These are phyloP conservation scores for Malurus cyaneus DNA, from an alignment of 2,113 vertebrate genomes.

Conservation along the genomic window DNA sequence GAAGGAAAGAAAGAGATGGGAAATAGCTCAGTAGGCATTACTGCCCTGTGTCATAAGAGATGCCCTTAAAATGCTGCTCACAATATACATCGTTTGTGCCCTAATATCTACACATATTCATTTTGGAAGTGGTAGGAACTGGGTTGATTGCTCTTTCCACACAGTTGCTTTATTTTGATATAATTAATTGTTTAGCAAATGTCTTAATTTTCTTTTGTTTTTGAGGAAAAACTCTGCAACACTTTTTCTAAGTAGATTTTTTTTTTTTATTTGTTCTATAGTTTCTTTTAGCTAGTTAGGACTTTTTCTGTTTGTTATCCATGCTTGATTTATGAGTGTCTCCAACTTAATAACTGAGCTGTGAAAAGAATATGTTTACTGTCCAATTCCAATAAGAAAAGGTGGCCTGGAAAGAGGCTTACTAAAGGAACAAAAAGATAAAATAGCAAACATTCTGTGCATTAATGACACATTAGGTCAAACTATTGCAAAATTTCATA, in stretches of 20 bases:
- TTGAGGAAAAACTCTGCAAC: not conserved
- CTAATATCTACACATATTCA: not conserved
- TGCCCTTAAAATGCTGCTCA: not conserved
- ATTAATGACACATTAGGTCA: not conserved
- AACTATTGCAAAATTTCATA: not conserved
- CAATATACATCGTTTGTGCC: rapidly evolving
- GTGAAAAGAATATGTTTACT: not conserved
- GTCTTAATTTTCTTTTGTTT: not conserved
- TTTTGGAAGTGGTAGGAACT: not conserved
- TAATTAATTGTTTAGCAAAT: not conserved
- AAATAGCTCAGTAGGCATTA: not conserved
- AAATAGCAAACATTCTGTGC: not conserved
- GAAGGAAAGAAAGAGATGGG: not conserved
- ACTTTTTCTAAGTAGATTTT: not conserved
- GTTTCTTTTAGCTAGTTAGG: not conserved
- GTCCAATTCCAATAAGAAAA: not conserved
- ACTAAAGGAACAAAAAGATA: not conserved
- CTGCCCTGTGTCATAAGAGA: not conserved
- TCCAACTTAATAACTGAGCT: not conserved
- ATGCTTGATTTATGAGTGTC: not conserved
- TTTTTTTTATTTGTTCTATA: not conserved
- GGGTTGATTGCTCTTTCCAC: not conserved
- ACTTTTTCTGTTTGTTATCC: not conserved
- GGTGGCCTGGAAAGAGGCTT: not conserved
- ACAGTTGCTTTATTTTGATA: not conserved